Evolutionary conservation across 2,113 vertebrate species (phyloP).

Genomic region (Ciconia stormi): DNA sequence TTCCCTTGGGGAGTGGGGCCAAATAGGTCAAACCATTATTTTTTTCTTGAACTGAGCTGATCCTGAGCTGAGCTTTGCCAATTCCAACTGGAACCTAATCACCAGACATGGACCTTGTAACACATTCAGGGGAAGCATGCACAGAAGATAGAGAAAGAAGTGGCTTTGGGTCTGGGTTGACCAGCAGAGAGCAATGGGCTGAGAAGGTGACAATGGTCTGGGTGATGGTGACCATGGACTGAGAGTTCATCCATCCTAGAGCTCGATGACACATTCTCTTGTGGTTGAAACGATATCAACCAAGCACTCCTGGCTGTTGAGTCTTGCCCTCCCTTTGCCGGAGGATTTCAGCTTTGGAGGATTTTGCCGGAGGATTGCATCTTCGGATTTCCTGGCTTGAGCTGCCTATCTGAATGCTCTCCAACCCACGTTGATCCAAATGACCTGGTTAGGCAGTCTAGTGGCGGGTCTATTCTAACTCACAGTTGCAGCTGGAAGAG

Average conservation of each 20-base stretch:
- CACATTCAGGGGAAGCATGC: not conserved
- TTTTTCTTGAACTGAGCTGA: not conserved
- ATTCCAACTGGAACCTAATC: not conserved
- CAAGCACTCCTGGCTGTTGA: not conserved
- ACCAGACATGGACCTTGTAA: not conserved
- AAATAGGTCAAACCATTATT: not conserved
- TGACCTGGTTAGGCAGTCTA: not conserved
- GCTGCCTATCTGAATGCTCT: not conserved
- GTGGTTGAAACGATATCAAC: not conserved
- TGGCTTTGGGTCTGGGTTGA: not conserved
- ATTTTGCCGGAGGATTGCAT: not conserved
- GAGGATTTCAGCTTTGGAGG: not conserved
- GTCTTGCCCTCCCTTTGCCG: not conserved
- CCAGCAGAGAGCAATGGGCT: not conserved
- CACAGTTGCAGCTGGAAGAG: constrained; percentile 27
- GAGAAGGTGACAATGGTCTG: not conserved
- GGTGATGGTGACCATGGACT: not conserved
- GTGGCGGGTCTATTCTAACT: not conserved
- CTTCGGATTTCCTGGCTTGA: constrained; percentile 8
- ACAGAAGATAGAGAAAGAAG: not conserved
- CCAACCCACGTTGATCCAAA: not conserved
- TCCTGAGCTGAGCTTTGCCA: not conserved
- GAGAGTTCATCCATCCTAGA: not conserved
- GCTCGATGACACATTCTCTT: not conserved
- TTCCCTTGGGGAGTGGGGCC: not conserved